Evolutionary conservation across 2,888 invertebrate genomes (phyloP).

Genomic region (Tiphia femorata): DNA sequence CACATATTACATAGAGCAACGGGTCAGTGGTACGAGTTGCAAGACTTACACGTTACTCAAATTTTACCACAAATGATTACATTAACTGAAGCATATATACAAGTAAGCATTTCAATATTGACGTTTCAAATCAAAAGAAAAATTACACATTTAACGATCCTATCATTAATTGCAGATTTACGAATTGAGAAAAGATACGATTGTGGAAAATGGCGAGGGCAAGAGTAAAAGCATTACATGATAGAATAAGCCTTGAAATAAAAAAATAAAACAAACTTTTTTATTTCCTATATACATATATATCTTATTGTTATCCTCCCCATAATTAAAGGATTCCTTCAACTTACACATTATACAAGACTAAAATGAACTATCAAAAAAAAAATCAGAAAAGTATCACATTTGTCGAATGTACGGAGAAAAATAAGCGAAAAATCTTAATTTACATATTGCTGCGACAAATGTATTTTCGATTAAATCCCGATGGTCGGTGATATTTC

Average conservation of each 20-base stretch:
- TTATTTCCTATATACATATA: conserved; percentile 26
- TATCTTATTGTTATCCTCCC: too few relatives aligned
- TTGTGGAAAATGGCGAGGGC: conserved; percentile 43
- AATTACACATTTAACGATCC: not conserved
- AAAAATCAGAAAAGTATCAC: too few relatives aligned
- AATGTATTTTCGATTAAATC: too few relatives aligned
- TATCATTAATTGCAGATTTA: conserved; percentile 56
- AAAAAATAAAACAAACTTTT: conserved; percentile 36
- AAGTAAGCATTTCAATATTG: conserved; percentile 70
- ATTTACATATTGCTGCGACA: too few relatives aligned
- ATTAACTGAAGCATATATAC: conserved; percentile 98
- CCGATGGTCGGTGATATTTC: too few relatives aligned
- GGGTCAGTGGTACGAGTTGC: conserved; percentile 83
- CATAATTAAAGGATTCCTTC: too few relatives aligned
- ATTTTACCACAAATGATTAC: conserved; percentile 99
- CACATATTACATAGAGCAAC: conserved; percentile 92
- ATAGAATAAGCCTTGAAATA: too few relatives aligned
- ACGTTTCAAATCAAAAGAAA: conserved; percentile 1
- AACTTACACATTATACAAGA: too few relatives aligned
- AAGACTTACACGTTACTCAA: conserved; percentile 97
- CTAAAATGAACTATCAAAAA: too few relatives aligned
- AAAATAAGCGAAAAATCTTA: too few relatives aligned
- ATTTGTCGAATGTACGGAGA: too few relatives aligned
- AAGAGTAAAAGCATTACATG: conserved; percentile 27
- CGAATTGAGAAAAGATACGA: conserved; percentile 54